Evolutionary conservation across 2,888 invertebrate species (phyloP).

Genomic region (Plebejus argus): DNA sequence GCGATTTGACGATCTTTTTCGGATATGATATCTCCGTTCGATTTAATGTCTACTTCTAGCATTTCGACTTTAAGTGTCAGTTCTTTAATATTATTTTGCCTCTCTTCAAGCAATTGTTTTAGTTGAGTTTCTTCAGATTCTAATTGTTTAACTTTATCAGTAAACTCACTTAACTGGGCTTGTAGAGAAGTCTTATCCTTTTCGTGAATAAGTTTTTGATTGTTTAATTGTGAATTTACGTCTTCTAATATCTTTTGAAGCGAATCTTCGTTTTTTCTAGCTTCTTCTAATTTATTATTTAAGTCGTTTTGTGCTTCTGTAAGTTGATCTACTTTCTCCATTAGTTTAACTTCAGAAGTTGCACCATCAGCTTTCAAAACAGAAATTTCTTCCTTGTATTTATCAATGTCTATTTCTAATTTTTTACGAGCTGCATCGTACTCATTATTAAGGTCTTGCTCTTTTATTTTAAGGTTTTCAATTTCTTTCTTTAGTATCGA

Average conservation of each 20-base stretch:
- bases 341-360: slow-evolving; percentile 70
- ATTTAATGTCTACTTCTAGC: slow-evolving; percentile 71
- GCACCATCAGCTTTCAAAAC: slow-evolving; percentile 70
- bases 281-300: slow-evolving; percentile 72
- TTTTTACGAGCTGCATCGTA: slow-evolving; percentile 63
- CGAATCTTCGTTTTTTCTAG: slow-evolving; percentile 72
- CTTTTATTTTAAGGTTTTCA: slow-evolving; percentile 62
- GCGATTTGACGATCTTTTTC: slow-evolving; percentile 76
- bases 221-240: slow-evolving; percentile 69
- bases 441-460: slow-evolving; percentile 63
- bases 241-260: slow-evolving; percentile 72
- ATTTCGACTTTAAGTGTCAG: slow-evolving; percentile 68
- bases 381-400: slow-evolving; percentile 70
- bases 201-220: slow-evolving; percentile 65
- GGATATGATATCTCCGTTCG: slow-evolving; percentile 65
- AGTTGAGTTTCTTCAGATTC: slow-evolving; percentile 57
- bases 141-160: slow-evolving; percentile 57
- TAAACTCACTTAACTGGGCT: slow-evolving; percentile 53
- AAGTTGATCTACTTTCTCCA: slow-evolving; percentile 75
- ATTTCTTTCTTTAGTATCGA: slow-evolving; percentile 68
- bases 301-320: slow-evolving; percentile 74
- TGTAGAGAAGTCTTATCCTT: slow-evolving; percentile 63
- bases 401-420: slow-evolving; percentile 70
- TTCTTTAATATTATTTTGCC: slow-evolving; percentile 66
- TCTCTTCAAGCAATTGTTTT: slow-evolving; percentile 59